These are phyloP conservation scores for Caenorhabditis afra DNA, from an alignment of 2,888 invertebrate genomes.

Conservation along the genomic window DNA sequence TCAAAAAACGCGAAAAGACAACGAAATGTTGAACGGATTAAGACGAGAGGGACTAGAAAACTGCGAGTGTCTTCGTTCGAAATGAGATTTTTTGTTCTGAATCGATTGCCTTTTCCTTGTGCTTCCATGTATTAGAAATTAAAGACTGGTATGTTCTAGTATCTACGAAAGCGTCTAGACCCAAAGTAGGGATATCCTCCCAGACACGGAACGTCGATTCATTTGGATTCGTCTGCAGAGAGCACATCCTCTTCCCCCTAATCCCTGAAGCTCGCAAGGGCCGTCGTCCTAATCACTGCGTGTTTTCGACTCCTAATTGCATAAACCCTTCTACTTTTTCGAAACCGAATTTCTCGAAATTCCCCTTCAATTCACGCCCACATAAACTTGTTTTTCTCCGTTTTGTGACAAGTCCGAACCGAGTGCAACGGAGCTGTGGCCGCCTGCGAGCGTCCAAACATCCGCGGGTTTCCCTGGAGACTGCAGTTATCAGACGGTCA, in stretches of 20 bases:
- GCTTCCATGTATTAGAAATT: no score
- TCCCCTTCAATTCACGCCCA: conserved; percentile 7
- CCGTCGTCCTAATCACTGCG: conserved; percentile 20
- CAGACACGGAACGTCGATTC: no score
- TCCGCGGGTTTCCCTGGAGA: conserved; percentile 36
- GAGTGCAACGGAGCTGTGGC: conserved; percentile 32
- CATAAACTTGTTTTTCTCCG: conserved; percentile 27
- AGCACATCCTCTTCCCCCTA: no score
- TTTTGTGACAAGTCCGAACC: conserved; percentile 35
- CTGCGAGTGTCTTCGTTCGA: no score
- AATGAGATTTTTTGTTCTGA: no score
- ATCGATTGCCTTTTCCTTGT: no score
- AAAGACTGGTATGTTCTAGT: no score
- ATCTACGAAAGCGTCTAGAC: no score
- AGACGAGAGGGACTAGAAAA: no score
- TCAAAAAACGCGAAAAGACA: conserved; percentile 4
- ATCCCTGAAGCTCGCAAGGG: conserved; percentile 1
- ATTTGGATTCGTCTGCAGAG: no score
- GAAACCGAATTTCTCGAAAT: neutral
- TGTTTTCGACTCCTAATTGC: conserved; percentile 27
- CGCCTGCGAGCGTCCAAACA: conserved; percentile 26
- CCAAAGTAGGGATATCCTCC: no score
- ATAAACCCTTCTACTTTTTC: conserved; percentile 5
- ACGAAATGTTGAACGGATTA: no score
- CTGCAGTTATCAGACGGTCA: conserved; percentile 26